Conservation (phyloP, 2,888 invertebrate genomes). For the Lomographa bimaculata region DNA sequence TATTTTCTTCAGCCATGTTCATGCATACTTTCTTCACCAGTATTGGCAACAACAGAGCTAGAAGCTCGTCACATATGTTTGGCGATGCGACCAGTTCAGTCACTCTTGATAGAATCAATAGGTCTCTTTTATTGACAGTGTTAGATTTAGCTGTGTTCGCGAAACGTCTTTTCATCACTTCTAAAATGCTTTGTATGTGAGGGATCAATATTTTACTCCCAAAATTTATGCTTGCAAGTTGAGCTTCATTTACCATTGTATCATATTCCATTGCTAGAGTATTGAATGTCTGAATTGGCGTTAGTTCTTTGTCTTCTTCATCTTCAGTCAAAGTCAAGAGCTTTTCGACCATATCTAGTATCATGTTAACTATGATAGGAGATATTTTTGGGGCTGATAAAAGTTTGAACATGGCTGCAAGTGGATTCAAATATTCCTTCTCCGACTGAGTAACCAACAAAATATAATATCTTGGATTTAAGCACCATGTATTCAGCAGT, state of each 20-base stretch:
- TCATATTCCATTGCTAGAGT: slow-evolving; percentile 45
- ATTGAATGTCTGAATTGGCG: slow-evolving; percentile 64
- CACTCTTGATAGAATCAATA: slow-evolving; percentile 89
- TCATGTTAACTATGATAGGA: slow-evolving; percentile 85
- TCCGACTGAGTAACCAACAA: slow-evolving; percentile 85
- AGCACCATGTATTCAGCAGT: slow-evolving; percentile 91
- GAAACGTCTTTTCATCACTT: slow-evolving; percentile 86
- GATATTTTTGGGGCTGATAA: slow-evolving; percentile 88
- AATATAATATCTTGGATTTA: slow-evolving; percentile 89
- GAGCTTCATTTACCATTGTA: slow-evolving; percentile 25
- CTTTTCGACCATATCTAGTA: slow-evolving; percentile 90
- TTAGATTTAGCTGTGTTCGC: slow-evolving; percentile 82
- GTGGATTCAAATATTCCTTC: slow-evolving; percentile 77
- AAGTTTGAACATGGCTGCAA: slow-evolving; percentile 88
- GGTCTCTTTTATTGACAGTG: slow-evolving; percentile 86
- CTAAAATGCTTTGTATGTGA: slow-evolving; percentile 88
- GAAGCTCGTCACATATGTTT: slow-evolving; percentile 86
- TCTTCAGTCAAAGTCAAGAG: slow-evolving; percentile 86
- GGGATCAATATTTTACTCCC: slow-evolving; percentile 90
- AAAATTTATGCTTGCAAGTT: slow-evolving; percentile 81
- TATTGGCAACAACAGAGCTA: slow-evolving; percentile 89
- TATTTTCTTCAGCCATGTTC: slow-evolving; percentile 86
- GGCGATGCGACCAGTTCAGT: slow-evolving; percentile 89
- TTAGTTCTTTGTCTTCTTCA: slow-evolving; percentile 74
- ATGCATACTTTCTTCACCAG: slow-evolving; percentile 85